These are phyloP conservation scores for Plotosus lineatus DNA, from an alignment of 2,113 vertebrate genomes.

Conservation along the genomic window DNA sequence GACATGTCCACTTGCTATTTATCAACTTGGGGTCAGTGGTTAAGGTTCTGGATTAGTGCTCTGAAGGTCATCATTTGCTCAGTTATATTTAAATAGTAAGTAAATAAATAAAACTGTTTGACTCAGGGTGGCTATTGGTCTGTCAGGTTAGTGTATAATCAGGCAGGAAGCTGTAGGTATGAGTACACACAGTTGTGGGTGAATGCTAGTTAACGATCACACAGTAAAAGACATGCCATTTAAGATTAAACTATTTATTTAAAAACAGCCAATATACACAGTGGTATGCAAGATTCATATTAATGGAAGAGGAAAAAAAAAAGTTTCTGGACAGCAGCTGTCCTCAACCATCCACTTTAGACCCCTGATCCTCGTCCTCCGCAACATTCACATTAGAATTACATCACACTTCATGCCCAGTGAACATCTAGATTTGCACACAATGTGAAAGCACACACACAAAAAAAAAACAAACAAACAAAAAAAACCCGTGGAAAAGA, in stretches of 20 bases:
- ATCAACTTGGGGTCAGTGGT: no score
- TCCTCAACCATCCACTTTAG: neutral
- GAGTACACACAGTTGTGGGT: no score
- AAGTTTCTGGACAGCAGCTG: neutral
- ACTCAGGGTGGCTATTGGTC: no score
- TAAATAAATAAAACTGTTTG: no score
- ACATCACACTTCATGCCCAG: neutral
- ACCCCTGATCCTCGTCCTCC: neutral
- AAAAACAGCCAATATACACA: conserved; percentile 24
- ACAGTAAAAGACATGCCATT: neutral
- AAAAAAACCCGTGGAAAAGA: neutral
- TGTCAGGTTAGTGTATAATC: no score
- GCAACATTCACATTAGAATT: neutral
- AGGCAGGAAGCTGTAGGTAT: no score
- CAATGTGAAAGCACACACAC: neutral
- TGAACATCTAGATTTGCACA: neutral
- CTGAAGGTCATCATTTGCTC: no score
- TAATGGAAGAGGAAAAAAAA: neutral
- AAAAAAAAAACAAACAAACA: neutral
- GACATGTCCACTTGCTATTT: no score
- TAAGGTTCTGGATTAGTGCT: no score
- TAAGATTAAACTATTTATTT: conserved; percentile 46
- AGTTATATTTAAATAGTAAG: no score
- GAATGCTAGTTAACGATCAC: neutral
- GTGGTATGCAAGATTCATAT: neutral